phyloP scores from a whole-genome alignment of 2,113 vertebrate genomes.

The Anhinga rufa region DNA sequence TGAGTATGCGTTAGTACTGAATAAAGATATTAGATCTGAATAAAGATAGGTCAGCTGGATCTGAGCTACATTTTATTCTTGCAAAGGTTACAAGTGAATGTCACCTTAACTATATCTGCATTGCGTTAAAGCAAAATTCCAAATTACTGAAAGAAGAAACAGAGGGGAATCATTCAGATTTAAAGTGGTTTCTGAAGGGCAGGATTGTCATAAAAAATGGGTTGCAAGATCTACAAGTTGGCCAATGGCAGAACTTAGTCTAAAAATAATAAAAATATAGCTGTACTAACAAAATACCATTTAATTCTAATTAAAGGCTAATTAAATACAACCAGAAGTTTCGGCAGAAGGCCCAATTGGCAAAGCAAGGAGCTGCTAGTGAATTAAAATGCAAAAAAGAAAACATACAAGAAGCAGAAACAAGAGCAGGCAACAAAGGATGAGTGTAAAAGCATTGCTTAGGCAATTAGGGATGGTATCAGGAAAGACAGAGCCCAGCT shows the following conservation, averaged over 20 bases:
- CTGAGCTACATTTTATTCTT: not conserved
- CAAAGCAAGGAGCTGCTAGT: not conserved
- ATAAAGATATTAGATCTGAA: not conserved
- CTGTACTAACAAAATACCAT: not conserved
- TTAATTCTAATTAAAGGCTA: not conserved
- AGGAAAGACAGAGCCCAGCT: not conserved
- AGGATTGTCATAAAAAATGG: not conserved
- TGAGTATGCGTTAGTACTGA: not conserved
- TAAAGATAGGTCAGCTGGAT: not conserved
- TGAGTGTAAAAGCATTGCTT: not conserved
- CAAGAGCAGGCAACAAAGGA: not conserved
- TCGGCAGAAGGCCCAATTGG: not conserved
- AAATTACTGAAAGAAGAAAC: not conserved
- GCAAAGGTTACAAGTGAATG: not conserved
- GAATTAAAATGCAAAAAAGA: not conserved
- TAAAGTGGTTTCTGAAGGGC: not conserved
- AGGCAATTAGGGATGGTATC: not conserved
- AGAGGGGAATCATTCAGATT: not conserved
- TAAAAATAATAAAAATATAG: not conserved
- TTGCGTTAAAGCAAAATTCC: not conserved
- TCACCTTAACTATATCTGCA: not conserved
- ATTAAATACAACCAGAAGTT: not conserved
- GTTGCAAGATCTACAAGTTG: not conserved
- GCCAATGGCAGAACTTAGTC: not conserved
- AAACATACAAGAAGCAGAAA: not conserved